phyloP scores from a whole-genome alignment of 2,113 vertebrate species.

The Rutilus rutilus region DNA sequence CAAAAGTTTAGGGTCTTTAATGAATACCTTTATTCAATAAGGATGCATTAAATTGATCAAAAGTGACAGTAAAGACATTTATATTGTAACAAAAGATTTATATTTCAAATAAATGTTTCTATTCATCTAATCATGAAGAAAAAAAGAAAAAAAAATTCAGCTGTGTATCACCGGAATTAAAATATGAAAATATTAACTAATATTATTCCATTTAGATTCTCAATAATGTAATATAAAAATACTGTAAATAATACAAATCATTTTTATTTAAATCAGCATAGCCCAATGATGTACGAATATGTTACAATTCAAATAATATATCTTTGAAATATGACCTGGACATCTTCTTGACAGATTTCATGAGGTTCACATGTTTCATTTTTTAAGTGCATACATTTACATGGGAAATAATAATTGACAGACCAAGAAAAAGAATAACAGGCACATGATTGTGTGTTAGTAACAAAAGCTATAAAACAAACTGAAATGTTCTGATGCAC shows the following conservation, averaged over 20 bases:
- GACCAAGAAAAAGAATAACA: neutral
- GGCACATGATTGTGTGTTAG: slow-evolving; percentile 13
- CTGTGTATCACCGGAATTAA: neutral
- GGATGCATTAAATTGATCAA: neutral
- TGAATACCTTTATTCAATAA: neutral
- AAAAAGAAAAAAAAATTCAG: too few relatives aligned
- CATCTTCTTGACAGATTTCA: neutral
- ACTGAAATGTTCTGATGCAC: neutral
- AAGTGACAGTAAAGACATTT: too few relatives aligned
- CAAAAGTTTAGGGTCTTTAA: neutral
- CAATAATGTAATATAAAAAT: too few relatives aligned
- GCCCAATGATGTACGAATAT: neutral
- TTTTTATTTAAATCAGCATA: neutral
- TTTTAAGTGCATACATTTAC: neutral
- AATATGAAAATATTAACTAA: too few relatives aligned
- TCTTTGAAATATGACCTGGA: neutral
- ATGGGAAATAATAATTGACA: neutral
- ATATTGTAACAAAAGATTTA: too few relatives aligned
- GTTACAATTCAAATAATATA: neutral
- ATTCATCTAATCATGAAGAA: neutral
- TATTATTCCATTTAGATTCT: too few relatives aligned
- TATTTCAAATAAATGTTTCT: too few relatives aligned
- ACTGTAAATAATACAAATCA: neutral
- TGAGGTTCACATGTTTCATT: neutral
- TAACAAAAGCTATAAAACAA: slow-evolving; percentile 22